These are phyloP conservation scores for Aphis gossypii DNA, from an alignment of 1,140 invertebrate genomes.

Conservation along the genomic window DNA sequence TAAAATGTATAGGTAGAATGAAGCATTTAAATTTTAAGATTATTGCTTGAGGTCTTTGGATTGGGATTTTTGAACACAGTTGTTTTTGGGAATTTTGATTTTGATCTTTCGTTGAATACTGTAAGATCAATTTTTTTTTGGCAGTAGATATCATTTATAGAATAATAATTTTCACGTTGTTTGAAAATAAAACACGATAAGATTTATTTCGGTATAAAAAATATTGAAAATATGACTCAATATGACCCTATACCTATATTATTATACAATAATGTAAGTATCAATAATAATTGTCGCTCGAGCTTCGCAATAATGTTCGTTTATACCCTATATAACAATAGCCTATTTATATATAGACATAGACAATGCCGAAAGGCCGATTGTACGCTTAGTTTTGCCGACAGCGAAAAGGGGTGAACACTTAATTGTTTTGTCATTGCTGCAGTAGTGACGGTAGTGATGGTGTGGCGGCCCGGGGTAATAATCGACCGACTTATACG, in stretches of 20 bases:
- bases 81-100: not conserved
- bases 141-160: not conserved
- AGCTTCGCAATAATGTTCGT: not conserved
- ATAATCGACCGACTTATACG: not conserved
- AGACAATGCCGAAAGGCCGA: constrained; percentile 7
- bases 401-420: constrained; percentile 40
- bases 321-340: not conserved
- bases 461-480: not conserved
- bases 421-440: constrained; percentile 13
- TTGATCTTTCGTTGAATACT: too few relatives aligned
- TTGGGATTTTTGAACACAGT: not conserved
- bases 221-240: not conserved
- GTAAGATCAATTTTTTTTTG: too few relatives aligned
- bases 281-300: not conserved
- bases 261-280: not conserved
- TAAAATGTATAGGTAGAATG: not conserved
- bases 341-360: not conserved
- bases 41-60: not conserved
- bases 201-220: not conserved
- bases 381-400: constrained; percentile 25
- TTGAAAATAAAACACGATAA: not conserved
- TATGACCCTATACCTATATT: not conserved
- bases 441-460: not conserved
- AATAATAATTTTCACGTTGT: not conserved
- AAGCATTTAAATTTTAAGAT: not conserved